Evolutionary conservation across 1,140 invertebrate species (phyloP), one percentile per base, ranked within the genome.

Genomic region (Aphelinus certus): DNA sequence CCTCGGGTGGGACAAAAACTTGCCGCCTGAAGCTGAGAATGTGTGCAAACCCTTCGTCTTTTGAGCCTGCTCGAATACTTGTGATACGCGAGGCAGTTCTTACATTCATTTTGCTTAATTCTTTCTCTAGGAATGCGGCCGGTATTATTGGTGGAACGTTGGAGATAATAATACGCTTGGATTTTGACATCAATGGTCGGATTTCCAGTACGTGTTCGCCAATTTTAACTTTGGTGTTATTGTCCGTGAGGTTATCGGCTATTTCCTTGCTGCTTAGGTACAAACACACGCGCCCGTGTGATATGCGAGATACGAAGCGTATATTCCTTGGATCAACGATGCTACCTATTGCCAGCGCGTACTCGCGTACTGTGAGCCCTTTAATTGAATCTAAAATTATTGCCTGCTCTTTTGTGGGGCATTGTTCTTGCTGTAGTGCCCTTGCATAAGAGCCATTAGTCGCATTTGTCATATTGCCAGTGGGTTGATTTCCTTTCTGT

Each of bases 11-110:
- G 49, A 76, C 49, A 55, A 72, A 76, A 1, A 76, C 6, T 62
- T 76, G 69, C 55, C 63, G 71, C 0, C 75, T 26, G 55, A 67
- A 76, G 55, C 69, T 76, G 0, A 72, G 1, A 2, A 76, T 68
- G 60, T 75, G 73, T 0, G 73, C 42, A 60, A 46, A 71, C 10
- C 62, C 1, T 4, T 57, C 57, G 6, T 49, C 47, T 6, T 51
- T 0, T 47, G 58, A 61, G 3, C 56, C 71, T 3, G 71, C 63
- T 65, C 51, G 63, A 2, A 73, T 49, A n/a, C 43, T 45, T 5
- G 61, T 66, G 58, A 73, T 73, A 61, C 43, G 64, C 10, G 53
- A 26, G 1, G 45, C 48, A 6, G 56, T 5, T 61, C 7, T 60
- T 1, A 73, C 67, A 7, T 48, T 55, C 10, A 49, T 45, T n/a